A percentile compares a stretch with the other conserved stretches of the same genome.
phyloP scores from a whole-genome alignment of 2,888 invertebrate species.

The Helobdella robusta region DNA sequence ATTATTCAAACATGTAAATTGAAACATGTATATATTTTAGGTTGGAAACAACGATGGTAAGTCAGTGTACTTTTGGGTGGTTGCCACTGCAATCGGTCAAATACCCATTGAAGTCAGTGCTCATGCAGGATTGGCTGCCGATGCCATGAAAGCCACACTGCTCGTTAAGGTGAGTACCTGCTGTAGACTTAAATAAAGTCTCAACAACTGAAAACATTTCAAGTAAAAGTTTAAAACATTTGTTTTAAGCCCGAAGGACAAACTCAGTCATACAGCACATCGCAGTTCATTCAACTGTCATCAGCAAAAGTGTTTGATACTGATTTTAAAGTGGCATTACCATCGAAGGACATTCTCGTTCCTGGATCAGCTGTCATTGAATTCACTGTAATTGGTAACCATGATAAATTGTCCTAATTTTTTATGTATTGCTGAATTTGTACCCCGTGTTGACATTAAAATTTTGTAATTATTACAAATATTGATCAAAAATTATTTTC shows the following conservation, averaged over 20 bases:
- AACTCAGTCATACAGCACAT: slow-evolving; percentile 64
- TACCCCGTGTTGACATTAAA: not conserved
- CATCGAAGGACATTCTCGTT: slow-evolving; percentile 61
- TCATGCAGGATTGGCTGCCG: slow-evolving; percentile 64
- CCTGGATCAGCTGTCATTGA: slow-evolving; percentile 63
- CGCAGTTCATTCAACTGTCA: slow-evolving; percentile 57
- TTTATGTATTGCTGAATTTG: not conserved
- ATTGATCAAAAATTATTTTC: not conserved
- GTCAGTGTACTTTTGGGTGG: slow-evolving; percentile 74
- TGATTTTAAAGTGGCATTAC: not conserved
- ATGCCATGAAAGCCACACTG: slow-evolving; percentile 65
- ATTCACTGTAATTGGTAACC: slow-evolving; percentile 59
- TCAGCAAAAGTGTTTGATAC: not conserved
- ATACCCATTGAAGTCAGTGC: slow-evolving; percentile 68
- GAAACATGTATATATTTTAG: slow-evolving; percentile 31
- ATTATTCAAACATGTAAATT: not conserved
- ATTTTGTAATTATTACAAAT: no score
- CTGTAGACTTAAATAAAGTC: no score
- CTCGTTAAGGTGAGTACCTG: slow-evolving; percentile 58
- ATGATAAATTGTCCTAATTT: not conserved
- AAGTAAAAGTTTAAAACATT: not conserved
- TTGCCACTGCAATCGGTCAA: slow-evolving; percentile 63
- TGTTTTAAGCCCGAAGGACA: slow-evolving; percentile 66
- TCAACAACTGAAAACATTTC: slow-evolving; percentile 27
- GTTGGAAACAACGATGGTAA: slow-evolving; percentile 60